Evolutionary conservation across 2,888 invertebrate genomes (phyloP).

Genomic region (Crepidodera aurea): DNA sequence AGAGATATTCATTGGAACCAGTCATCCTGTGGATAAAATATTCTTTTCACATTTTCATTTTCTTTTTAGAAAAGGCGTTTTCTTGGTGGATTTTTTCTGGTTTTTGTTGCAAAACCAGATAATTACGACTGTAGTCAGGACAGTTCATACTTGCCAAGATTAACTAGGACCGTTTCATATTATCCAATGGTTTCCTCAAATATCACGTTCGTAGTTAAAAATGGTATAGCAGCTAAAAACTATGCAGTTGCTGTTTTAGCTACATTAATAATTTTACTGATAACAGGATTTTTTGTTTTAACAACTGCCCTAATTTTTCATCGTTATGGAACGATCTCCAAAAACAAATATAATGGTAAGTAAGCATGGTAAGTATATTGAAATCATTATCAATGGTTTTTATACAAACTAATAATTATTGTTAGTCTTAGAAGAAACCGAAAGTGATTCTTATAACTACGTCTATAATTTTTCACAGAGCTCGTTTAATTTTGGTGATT

Average conservation of each 20-base stretch:
- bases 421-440: too few species aligned
- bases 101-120: slow-evolving; percentile 76
- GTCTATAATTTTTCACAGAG: too few species aligned
- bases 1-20: too few species aligned
- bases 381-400: too few species aligned
- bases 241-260: slow-evolving; percentile 68
- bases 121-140: slow-evolving; percentile 66
- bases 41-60: too few species aligned
- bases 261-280: slow-evolving; percentile 65
- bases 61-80: slow-evolving; percentile 71
- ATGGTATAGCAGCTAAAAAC: slow-evolving; percentile 68
- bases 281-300: slow-evolving; percentile 64
- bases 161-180: slow-evolving; percentile 13
- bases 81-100: slow-evolving; percentile 78
- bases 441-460: too few species aligned
- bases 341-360: slow-evolving; percentile 36
- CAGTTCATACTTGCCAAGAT: slow-evolving; percentile 51
- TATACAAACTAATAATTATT: too few species aligned
- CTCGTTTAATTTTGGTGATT: too few species aligned
- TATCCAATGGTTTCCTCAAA: slow-evolving; percentile 51
- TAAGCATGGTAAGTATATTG: too few species aligned
- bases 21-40: too few species aligned
- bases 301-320: slow-evolving; percentile 55
- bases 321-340: slow-evolving; percentile 49
- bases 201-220: slow-evolving; percentile 63